These are phyloP conservation scores for Apodemia mormo DNA, from an alignment of 2,888 invertebrate genomes.

Conservation along the genomic window DNA sequence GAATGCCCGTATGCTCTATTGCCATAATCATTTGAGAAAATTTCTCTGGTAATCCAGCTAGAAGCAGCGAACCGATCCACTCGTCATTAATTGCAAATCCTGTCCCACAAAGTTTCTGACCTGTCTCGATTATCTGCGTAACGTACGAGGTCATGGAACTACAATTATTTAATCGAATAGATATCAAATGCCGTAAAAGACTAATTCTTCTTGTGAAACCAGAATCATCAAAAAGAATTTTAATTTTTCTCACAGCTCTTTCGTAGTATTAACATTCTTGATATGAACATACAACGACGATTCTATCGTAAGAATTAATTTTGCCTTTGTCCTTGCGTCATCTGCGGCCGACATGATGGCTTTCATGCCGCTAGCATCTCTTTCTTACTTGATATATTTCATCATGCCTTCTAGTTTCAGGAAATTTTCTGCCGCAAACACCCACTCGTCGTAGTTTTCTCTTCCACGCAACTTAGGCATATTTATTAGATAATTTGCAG, in stretches of 20 bases:
- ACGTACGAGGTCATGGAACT: constrained; percentile 5
- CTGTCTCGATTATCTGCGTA: background rate
- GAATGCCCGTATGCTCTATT: constrained; percentile 22
- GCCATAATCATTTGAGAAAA: background rate
- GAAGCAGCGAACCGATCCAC: background rate
- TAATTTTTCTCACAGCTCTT: background rate
- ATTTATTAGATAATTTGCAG: too few species aligned
- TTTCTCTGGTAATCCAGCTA: constrained; percentile 5
- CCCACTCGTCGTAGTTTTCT: too few species aligned
- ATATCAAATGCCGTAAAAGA: background rate
- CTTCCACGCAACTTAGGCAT: too few species aligned
- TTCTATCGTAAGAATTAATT: background rate
- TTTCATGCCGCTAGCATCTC: too few species aligned
- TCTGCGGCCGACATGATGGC: too few species aligned
- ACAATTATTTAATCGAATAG: background rate
- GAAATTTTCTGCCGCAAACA: too few species aligned
- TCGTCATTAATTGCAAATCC: background rate
- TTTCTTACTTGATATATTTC: too few species aligned
- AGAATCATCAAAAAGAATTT: background rate
- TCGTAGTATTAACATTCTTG: background rate
- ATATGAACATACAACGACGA: background rate
- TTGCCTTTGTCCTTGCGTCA: background rate
- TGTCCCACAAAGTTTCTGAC: constrained; percentile 5
- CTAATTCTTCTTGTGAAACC: constrained; percentile 2
- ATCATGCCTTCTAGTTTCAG: too few species aligned